phyloP scores from a whole-genome alignment of 1,140 invertebrate genomes.

The Asbolus verrucosus region DNA sequence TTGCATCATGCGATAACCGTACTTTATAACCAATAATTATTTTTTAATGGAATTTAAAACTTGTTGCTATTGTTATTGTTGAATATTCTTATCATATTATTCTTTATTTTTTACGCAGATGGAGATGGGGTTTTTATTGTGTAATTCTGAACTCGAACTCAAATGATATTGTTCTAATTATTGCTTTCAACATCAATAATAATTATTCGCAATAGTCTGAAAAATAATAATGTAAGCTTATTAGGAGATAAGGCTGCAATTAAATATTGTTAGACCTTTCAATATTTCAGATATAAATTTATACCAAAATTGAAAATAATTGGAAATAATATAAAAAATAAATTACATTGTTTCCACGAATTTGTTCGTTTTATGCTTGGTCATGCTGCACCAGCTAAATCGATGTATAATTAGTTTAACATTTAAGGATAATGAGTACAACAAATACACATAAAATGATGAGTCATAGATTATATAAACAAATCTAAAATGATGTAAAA shows the following conservation, averaged over 20 bases:
- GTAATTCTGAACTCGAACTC: background rate
- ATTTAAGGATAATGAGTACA: background rate
- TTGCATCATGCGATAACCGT: conserved; percentile 3
- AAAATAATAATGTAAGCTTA: too few species aligned
- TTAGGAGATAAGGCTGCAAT: too few species aligned
- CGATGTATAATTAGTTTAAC: too few species aligned
- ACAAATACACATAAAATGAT: background rate
- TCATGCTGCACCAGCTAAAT: too few species aligned
- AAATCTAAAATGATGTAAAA: background rate
- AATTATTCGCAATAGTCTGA: too few species aligned
- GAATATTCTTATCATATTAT: conserved; percentile 1
- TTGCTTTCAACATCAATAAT: background rate
- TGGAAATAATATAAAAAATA: too few species aligned
- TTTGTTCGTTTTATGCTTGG: too few species aligned
- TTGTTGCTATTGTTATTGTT: conserved; percentile 3
- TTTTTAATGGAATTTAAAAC: background rate
- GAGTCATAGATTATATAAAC: conserved; percentile 1
- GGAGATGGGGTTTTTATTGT: too few species aligned
- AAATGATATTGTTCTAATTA: background rate
- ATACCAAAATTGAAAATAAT: too few species aligned
- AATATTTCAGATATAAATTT: too few species aligned
- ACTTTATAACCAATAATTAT: background rate
- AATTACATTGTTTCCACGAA: too few species aligned
- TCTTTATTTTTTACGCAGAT: background rate
- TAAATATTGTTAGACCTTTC: too few species aligned